Evolutionary conservation across 2,113 vertebrate species (phyloP).

Genomic region (Anolis carolinensis): DNA sequence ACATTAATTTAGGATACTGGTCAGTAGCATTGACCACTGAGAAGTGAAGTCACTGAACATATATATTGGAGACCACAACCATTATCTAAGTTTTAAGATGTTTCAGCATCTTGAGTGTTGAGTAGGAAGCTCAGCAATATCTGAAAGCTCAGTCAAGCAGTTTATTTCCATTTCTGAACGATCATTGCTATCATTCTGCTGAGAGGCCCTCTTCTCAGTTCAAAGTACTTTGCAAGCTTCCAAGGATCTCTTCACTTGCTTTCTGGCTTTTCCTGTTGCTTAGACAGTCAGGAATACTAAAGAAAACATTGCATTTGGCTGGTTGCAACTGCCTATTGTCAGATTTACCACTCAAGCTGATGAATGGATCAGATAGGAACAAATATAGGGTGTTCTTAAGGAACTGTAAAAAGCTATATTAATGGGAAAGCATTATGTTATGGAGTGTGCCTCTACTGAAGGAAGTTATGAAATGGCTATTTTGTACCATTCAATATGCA

Average conservation of each 20-base stretch:
- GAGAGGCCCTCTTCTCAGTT: neutral
- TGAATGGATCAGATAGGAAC: neutral
- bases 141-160: too few relatives aligned
- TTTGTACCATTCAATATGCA: neutral
- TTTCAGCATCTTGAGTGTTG: neutral
- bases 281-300: neutral
- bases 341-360: neutral
- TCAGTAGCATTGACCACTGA: neutral
- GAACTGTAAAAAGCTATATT: slow-evolving; percentile 5
- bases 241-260: neutral
- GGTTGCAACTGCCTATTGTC: neutral
- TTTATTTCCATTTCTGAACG: neutral
- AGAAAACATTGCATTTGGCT: neutral
- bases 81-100: neutral
- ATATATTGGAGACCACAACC: neutral
- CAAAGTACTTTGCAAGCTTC: neutral
- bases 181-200: neutral
- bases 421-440: neutral
- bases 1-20: neutral
- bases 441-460: neutral
- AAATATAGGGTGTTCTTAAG: slow-evolving; percentile 27
- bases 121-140: neutral
- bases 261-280: neutral
- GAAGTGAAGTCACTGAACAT: neutral
- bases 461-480: neutral